Conservation (phyloP, 2,888 invertebrate genomes). For the Opisthograptis luteolata region DNA sequence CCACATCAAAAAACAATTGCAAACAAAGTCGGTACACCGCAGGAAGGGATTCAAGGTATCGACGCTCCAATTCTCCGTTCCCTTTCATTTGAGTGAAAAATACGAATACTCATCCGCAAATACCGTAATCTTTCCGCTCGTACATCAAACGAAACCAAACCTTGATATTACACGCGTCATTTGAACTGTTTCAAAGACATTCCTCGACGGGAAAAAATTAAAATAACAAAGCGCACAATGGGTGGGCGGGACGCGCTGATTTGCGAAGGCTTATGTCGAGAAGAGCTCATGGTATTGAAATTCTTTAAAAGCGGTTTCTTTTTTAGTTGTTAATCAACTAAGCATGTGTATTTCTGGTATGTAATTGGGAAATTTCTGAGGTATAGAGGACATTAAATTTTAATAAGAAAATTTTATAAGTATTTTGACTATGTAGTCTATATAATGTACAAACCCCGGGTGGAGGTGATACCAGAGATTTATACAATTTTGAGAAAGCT, state of each 20-base stretch:
- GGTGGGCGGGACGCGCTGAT: conserved; percentile 55
- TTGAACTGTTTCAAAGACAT: conserved; percentile 82
- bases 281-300: conserved; percentile 68
- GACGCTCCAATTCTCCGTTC: conserved; percentile 54
- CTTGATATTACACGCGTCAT: conserved; percentile 82
- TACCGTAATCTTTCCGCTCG: conserved; percentile 67
- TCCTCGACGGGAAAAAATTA: conserved; percentile 76
- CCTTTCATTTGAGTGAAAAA: conserved; percentile 72
- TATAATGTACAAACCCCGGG: no score
- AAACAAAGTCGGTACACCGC: conserved; percentile 57
- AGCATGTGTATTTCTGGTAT: conserved; percentile 7
- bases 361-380: background rate
- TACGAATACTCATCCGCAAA: conserved; percentile 65
- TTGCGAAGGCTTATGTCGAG: conserved; percentile 47
- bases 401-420: no score
- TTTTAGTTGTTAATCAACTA: conserved; percentile 17
- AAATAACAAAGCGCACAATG: conserved; percentile 76
- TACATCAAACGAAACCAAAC: conserved; percentile 77
- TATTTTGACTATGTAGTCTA: no score
- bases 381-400: background rate
- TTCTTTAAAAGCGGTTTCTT: conserved; percentile 52
- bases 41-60: conserved; percentile 64
- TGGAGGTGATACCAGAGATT: no score
- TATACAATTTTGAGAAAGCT: no score
- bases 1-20: conserved; percentile 61